Evolutionary conservation across 2,888 invertebrate genomes (phyloP).

Genomic region (Plagiodera versicolora): DNA sequence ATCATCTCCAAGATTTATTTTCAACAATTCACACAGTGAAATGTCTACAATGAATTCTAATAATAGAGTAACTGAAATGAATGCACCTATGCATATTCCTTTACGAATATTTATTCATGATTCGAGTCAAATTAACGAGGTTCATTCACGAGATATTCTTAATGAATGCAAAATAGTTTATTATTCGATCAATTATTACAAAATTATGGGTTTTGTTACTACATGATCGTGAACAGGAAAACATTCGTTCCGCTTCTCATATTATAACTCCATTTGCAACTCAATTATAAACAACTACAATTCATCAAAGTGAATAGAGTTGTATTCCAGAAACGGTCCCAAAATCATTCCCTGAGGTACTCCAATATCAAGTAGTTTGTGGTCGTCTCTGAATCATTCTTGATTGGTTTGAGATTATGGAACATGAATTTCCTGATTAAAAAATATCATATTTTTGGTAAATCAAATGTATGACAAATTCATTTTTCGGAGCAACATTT

Average conservation of each 20-base stretch:
- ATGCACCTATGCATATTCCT: background rate
- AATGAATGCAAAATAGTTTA: conserved; percentile 25
- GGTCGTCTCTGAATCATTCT: too few relatives aligned
- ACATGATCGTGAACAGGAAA: conserved; percentile 21
- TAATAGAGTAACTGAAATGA: too few relatives aligned
- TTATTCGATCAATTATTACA: conserved; percentile 26
- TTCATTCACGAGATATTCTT: conserved; percentile 26
- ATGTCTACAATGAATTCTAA: too few relatives aligned
- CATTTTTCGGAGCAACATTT: too few relatives aligned
- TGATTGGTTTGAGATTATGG: too few relatives aligned
- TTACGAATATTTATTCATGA: background rate
- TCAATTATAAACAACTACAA: background rate
- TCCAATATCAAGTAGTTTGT: too few relatives aligned
- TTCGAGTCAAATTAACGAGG: conserved; percentile 18
- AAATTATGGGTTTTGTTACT: conserved; percentile 21
- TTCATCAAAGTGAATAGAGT: background rate
- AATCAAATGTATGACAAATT: too few relatives aligned
- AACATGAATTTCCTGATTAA: too few relatives aligned
- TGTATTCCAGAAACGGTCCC: background rate
- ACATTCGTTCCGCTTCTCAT: conserved; percentile 27
- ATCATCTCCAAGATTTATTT: too few relatives aligned
- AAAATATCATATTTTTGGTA: too few relatives aligned
- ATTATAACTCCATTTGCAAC: conserved; percentile 5
- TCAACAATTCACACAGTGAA: too few relatives aligned
- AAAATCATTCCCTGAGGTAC: too few relatives aligned